Evolutionary conservation across 37 sponge, comb jelly and placozoan genomes (phyloP), one percentile per base, ranked within the genome.

Genomic region (Chondrosia reniformis): DNA sequence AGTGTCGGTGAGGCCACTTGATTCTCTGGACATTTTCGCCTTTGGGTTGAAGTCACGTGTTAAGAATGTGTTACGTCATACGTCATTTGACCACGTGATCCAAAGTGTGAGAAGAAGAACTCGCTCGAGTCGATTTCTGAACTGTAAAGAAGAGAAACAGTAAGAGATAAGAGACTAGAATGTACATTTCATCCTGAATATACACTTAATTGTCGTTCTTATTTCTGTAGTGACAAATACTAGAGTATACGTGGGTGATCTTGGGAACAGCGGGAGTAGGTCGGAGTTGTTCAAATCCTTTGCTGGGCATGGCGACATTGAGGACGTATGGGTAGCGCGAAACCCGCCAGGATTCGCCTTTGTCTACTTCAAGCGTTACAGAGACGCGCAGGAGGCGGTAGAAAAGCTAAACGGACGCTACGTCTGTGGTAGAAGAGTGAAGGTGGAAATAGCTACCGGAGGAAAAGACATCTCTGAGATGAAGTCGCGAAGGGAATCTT

Each of bases 341-440:
- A 86, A 93, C 46, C 94, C 94, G 7, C 94, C 94, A 4, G 94
- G 94, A 10, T 93, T 93, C 81, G 94, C 94, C 55, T 93, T 88
- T 59, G 87, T 93, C 9, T 88, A 85, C 74, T 89, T 82, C 61
- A 32, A 84, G 33, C 77, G 52, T 6, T 71, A 81, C 65, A 72
- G 86, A 37, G 94, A 93, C 32, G 94, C 94, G 0, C 79, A 80
- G 56, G 79, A 80, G 57, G 94, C 94, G 0, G 94, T 93, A 24
- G 15, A 49, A 17, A 58, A 41, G 3, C 41, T 81, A 22, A 54
- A 93, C 59, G 94, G 88, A 0, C 69, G 42, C 40, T 44, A 36
- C 24, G n/a, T 93, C 42, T 89, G 90, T 67, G 94, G 94, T 7
- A 59, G 45, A 13, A 63, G 73, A 38, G 90, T 89, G 33, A 54